phyloP scores from a whole-genome alignment of 2,888 invertebrate species.

The Harmothoe impar region DNA sequence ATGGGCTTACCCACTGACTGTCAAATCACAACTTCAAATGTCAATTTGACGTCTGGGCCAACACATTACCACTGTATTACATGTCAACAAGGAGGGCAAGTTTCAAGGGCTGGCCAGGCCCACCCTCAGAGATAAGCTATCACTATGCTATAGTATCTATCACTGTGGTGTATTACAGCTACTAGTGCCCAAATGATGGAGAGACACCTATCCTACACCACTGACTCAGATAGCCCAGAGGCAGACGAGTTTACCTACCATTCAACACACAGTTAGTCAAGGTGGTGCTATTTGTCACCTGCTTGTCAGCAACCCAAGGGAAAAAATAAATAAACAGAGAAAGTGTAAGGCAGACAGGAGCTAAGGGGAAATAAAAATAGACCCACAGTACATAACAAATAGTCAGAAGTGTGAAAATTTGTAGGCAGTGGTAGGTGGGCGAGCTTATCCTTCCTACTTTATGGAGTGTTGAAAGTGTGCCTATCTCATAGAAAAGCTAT shows the following conservation, averaged over 20 bases:
- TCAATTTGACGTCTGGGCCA: background rate
- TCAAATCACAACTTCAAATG: slow-evolving; percentile 6
- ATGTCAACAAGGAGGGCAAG: background rate
- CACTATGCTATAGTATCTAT: too few species aligned
- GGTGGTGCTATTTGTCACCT: background rate
- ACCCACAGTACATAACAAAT: too few species aligned
- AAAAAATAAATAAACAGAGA: too few species aligned
- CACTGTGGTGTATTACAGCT: too few species aligned
- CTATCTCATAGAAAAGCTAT: too few species aligned
- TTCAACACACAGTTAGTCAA: slow-evolving; percentile 4
- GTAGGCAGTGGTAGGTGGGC: too few species aligned
- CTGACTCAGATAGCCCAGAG: background rate
- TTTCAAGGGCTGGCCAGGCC: background rate
- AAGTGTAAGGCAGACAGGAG: too few species aligned
- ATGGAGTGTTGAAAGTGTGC: too few species aligned
- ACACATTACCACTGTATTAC: background rate
- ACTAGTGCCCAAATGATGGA: background rate
- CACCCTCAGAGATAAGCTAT: background rate
- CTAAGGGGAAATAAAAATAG: too few species aligned
- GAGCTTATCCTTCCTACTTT: too few species aligned
- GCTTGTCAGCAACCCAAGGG: too few species aligned
- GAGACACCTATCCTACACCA: background rate
- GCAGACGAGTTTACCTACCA: background rate
- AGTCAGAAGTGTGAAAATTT: too few species aligned
- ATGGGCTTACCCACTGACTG: background rate